Conservation (phyloP, 2,888 invertebrate genomes). For the Ormyrus rosae region DNA sequence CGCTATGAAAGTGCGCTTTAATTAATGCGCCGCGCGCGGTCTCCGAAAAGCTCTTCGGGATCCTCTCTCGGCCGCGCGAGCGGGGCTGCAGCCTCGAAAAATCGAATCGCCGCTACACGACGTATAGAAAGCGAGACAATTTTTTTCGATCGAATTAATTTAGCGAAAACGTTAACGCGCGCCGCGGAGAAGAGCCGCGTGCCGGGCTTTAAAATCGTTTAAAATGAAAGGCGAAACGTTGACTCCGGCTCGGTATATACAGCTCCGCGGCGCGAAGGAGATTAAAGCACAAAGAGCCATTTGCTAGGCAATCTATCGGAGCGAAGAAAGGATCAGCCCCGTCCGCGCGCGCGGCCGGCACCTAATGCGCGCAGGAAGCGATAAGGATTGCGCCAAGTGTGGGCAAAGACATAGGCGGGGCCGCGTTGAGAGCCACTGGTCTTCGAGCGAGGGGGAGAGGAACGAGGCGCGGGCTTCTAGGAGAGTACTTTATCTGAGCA, state of each 20-base stretch:
- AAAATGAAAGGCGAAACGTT: no score
- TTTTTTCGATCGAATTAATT: neutral
- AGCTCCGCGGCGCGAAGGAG: neutral
- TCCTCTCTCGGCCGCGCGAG: neutral
- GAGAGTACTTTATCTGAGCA: slow-evolving; percentile 69
- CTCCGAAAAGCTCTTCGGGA: slow-evolving; percentile 14
- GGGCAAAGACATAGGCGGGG: slow-evolving; percentile 67
- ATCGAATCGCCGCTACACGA: neutral
- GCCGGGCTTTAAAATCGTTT: no score
- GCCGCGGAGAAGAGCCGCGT: no score
- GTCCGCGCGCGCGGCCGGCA: neutral
- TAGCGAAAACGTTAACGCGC: no score
- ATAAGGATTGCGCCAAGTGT: slow-evolving; percentile 42
- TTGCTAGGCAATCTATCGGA: neutral
- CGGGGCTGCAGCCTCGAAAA: neutral
- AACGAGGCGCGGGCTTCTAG: slow-evolving; percentile 67
- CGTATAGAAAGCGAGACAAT: no score
- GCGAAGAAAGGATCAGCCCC: slow-evolving; percentile 24
- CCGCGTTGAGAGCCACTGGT: slow-evolving; percentile 72
- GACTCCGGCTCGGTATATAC: no score
- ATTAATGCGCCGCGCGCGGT: slow-evolving; percentile 28
- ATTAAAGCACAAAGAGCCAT: neutral
- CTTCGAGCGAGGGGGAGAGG: slow-evolving; percentile 14
- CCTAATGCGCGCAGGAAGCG: slow-evolving; percentile 4
- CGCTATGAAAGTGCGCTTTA: slow-evolving; percentile 22